These are phyloP conservation scores for Indicator indicator DNA, from an alignment of 2,113 vertebrate species.

Conservation along the genomic window DNA sequence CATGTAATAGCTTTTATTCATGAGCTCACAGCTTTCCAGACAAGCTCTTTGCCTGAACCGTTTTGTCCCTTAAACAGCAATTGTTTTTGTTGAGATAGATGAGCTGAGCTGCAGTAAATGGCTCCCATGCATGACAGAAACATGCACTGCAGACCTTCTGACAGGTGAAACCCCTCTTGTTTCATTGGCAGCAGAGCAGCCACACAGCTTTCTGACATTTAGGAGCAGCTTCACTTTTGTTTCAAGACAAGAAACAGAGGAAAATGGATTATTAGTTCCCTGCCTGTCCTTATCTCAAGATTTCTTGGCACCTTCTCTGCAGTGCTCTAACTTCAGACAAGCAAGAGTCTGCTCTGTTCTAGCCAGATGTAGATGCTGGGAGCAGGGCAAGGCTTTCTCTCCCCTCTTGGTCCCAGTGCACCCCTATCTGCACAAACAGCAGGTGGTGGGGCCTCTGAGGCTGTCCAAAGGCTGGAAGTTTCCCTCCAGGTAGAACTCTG, in stretches of 20 bases:
- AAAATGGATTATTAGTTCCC: neutral
- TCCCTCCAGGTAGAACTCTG: neutral
- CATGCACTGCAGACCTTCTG: neutral
- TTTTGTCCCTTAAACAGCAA: neutral
- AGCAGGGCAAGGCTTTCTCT: neutral
- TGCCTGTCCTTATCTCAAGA: neutral
- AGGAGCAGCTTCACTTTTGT: neutral
- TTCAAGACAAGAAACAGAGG: neutral
- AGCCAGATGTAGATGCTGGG: neutral
- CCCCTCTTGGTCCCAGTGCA: neutral
- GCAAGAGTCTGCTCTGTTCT: neutral
- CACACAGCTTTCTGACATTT: neutral
- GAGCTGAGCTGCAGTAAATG: neutral
- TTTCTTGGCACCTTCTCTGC: neutral
- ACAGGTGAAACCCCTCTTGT: neutral
- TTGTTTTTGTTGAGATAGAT: neutral
- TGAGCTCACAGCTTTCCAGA: neutral
- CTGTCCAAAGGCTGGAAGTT: neutral
- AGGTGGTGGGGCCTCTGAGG: neutral
- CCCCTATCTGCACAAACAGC: neutral
- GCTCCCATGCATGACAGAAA: neutral
- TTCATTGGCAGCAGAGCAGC: neutral
- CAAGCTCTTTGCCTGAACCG: neutral
- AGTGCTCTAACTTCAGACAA: neutral
- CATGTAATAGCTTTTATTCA: neutral